These are phyloP conservation scores for Drosophila subpulchrella DNA, from an alignment of 1,140 invertebrate species.

Conservation along the genomic window DNA sequence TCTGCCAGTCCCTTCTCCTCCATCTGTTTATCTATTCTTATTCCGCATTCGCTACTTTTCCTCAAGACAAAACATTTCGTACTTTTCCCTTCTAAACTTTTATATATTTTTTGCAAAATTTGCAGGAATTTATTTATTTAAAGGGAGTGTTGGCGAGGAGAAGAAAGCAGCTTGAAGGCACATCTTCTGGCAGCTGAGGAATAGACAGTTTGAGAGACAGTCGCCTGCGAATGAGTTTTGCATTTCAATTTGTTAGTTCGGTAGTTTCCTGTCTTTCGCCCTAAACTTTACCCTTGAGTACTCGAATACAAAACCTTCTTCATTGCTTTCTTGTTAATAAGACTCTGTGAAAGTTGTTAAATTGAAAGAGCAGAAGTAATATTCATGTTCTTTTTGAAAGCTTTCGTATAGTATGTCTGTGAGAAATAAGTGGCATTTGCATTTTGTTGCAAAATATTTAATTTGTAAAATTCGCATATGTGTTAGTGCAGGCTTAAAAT, in stretches of 20 bases:
- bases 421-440: too few species aligned
- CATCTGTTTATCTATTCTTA: constrained; percentile 28
- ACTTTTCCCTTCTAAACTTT: constrained; percentile 21
- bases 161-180: constrained; percentile 2
- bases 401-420: neutral
- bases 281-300: constrained; percentile 4
- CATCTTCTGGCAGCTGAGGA: neutral
- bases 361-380: constrained; percentile 21
- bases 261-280: neutral
- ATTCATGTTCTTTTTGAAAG: neutral
- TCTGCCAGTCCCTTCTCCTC: constrained; percentile 8
- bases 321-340: constrained; percentile 23
- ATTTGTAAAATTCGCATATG: too few species aligned
- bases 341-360: constrained; percentile 23
- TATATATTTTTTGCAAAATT: constrained; percentile 39
- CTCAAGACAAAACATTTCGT: constrained; percentile 45
- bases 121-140: constrained; percentile 71
- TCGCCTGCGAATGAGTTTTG: constrained; percentile 51
- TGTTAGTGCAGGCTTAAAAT: too few species aligned
- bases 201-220: constrained; percentile 51
- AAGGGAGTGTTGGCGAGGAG: constrained; percentile 15
- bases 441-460: too few species aligned
- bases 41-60: constrained; percentile 31
- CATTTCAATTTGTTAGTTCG: constrained; percentile 69
- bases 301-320: constrained; percentile 8